Evolutionary conservation across 2,888 invertebrate species (phyloP).

Genomic region (Drosophila anceps): DNA sequence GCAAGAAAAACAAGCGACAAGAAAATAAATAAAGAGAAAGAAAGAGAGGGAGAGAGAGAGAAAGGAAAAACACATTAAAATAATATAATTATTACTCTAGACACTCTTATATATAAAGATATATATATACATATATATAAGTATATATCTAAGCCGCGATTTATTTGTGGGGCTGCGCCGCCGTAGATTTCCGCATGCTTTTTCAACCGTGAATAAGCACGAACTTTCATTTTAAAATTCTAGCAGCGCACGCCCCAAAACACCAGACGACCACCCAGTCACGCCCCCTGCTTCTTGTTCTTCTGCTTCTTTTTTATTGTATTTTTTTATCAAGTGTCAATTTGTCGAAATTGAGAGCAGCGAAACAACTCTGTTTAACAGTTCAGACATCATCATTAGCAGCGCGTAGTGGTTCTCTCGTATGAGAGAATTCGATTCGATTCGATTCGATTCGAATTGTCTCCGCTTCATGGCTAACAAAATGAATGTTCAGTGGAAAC

Average conservation of each 20-base stretch:
- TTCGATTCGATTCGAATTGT: slow-evolving; percentile 1
- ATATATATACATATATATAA: background rate
- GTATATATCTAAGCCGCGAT: slow-evolving; percentile 43
- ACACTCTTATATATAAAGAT: slow-evolving; percentile 7
- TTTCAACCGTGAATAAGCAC: slow-evolving; percentile 80
- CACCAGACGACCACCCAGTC: slow-evolving; percentile 9
- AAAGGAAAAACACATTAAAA: slow-evolving; percentile 73
- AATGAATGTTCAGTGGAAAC: slow-evolving; percentile 50
- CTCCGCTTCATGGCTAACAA: slow-evolving; percentile 23
- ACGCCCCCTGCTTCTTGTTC: background rate
- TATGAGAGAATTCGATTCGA: background rate
- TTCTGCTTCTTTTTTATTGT: too few species aligned
- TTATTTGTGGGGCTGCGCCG: slow-evolving; percentile 47
- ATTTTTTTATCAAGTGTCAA: slow-evolving; percentile 45
- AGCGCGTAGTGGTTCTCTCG: slow-evolving; percentile 2
- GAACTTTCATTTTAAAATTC: slow-evolving; percentile 81
- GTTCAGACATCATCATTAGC: slow-evolving; percentile 42
- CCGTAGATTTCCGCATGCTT: slow-evolving; percentile 77
- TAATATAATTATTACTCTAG: slow-evolving; percentile 71
- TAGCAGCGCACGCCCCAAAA: slow-evolving; percentile 54
- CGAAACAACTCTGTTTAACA: slow-evolving; percentile 34
- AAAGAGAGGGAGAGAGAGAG: slow-evolving; percentile 13
- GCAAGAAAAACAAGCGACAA: slow-evolving; percentile 20
- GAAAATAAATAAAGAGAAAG: slow-evolving; percentile 6
- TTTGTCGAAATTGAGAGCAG: slow-evolving; percentile 59